These are phyloP conservation scores for Harpalus rubripes DNA, from an alignment of 2,888 invertebrate species.

Conservation along the genomic window DNA sequence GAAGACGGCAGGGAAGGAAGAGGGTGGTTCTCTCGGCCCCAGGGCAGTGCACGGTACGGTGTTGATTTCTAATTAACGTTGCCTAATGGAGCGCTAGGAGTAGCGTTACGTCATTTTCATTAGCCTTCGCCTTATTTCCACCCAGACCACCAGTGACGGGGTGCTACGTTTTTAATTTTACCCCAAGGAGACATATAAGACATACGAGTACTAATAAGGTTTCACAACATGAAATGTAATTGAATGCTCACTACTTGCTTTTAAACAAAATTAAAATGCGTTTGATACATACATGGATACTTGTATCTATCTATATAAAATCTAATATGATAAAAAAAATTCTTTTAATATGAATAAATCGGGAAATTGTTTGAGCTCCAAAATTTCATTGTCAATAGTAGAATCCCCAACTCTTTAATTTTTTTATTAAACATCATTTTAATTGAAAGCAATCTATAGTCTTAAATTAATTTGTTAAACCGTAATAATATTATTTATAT, in stretches of 20 bases:
- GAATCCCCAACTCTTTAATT: no score
- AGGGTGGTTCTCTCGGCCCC: conserved; percentile 64
- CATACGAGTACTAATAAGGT: neutral
- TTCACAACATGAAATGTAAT: neutral
- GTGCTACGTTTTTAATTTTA: neutral
- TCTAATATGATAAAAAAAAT: no score
- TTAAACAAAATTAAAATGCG: neutral
- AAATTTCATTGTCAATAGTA: no score
- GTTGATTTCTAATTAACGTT: conserved; percentile 76
- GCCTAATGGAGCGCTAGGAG: conserved; percentile 73
- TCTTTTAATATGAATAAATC: no score
- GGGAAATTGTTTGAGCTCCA: no score
- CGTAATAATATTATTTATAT: no score
- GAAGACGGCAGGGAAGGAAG: conserved; percentile 2
- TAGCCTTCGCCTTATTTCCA: conserved; percentile 68
- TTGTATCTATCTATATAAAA: no score
- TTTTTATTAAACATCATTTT: no score
- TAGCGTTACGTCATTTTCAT: conserved; percentile 73
- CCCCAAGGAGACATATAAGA: neutral
- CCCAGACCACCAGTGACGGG: conserved; percentile 33
- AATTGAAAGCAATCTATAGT: no score
- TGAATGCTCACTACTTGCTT: neutral
- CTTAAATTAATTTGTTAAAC: no score
- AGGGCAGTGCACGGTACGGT: conserved; percentile 69
- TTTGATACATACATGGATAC: no score